phyloP scores from a whole-genome alignment of 2,113 vertebrate species.

The Phaethornis superciliosus region DNA sequence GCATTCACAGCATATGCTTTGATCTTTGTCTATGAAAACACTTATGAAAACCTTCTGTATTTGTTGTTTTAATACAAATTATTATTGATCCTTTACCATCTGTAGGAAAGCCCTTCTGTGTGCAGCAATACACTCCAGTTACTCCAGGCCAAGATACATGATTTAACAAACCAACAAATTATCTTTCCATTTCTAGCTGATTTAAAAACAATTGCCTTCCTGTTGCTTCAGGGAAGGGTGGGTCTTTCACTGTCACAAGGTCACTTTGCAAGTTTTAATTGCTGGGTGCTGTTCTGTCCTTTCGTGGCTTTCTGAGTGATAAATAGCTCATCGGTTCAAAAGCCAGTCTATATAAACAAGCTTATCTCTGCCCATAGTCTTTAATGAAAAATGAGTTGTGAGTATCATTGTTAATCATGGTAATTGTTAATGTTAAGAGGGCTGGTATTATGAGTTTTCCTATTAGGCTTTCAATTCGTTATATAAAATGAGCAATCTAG shows the following conservation, averaged over 20 bases:
- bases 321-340: constrained; percentile 79
- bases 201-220: constrained; percentile 57
- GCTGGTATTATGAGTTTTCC: constrained; percentile 83
- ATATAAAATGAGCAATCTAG: constrained; percentile 82
- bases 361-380: constrained; percentile 87
- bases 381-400: constrained; percentile 90
- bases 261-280: constrained; percentile 92
- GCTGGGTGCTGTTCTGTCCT: constrained; percentile 78
- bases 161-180: constrained; percentile 67
- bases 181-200: constrained; percentile 66
- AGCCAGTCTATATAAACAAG: constrained; percentile 86
- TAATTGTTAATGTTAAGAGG: constrained; percentile 91
- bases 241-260: constrained; percentile 84
- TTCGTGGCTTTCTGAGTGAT: constrained; percentile 81
- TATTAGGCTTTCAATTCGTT: constrained; percentile 88
- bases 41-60: not conserved
- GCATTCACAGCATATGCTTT: not conserved
- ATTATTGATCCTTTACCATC: not conserved
- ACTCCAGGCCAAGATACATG: constrained; percentile 33
- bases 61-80: not conserved
- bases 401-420: constrained; percentile 92
- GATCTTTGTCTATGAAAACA: not conserved
- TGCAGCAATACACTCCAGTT: not conserved
- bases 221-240: constrained; percentile 47
- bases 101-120: not conserved